Evolutionary conservation across 1,140 invertebrate genomes (phyloP), one percentile per base, ranked within the genome.

Genomic region (Elymnias hypermnestra): DNA sequence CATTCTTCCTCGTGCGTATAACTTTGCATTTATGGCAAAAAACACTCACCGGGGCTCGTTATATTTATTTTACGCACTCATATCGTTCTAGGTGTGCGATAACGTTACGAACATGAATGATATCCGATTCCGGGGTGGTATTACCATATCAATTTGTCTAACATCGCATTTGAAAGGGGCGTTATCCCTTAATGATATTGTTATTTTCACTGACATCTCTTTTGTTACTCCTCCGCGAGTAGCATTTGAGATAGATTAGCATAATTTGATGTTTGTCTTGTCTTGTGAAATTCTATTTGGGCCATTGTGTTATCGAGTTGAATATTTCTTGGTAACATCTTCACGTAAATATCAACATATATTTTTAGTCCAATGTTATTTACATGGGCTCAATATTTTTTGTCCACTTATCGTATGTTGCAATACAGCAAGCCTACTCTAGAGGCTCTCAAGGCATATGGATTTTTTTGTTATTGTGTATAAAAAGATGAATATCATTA

Each of bases 11-110:
- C 40, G 26, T 5, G 14, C 13, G 18, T 15, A 42, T 18, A 29
- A 19, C 26, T 33, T 43, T 28, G 21, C 10, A 31, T 43, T 42
- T 33, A 42, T 26, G 23, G 9, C 23, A 18, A 22, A 41, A 33
- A 26, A 45, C 41, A 52, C 22, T 50, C 21, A 41, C 22, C 28
- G 29, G 23, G 1, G 19, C 21, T 53, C 29, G 45, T 49, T 58
- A 58, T 42, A 46, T 54, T 58, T 38, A 54, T 55, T 55, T 51
- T 31, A 44, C 51, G 29, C 33, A 38, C 48, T 55, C 40, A 35
- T 48, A 45, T 51, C 52, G 33, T 39, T 45, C 40, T 48, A 49
- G 43, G 33, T 33, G 44, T 23, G 18, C 51, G 47, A 59, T 54
- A 47, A 42, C 46, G 26, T 46, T 47, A 41, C 40, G 36, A 39